A percentile compares a stretch with the other conserved stretches of the same genome.
These are phyloP conservation scores for Orgyia antiqua DNA, from an alignment of 2,888 invertebrate genomes.

Conservation along the genomic window DNA sequence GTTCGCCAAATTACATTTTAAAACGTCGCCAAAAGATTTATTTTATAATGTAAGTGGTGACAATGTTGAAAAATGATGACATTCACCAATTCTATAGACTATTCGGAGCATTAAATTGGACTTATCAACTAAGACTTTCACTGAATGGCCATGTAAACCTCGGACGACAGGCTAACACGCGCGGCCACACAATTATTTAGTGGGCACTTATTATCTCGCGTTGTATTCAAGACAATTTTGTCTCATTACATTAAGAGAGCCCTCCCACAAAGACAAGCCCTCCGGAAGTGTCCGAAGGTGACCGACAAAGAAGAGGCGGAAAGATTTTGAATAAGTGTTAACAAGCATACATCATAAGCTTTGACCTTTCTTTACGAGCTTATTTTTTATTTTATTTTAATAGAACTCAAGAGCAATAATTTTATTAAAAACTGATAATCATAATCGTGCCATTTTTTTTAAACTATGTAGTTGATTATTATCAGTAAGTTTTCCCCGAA, in stretches of 20 bases:
- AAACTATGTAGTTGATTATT: too few species aligned
- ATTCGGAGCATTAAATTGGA: conserved; percentile 18
- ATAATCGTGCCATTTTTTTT: too few species aligned
- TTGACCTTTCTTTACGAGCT: background rate
- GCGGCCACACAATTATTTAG: conserved; percentile 41
- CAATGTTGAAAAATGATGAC: conserved; percentile 21
- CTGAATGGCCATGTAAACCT: conserved; percentile 31
- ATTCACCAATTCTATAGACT: conserved; percentile 19
- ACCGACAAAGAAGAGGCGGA: conserved; percentile 40
- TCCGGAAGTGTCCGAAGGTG: conserved; percentile 37
- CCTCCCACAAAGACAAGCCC: conserved; percentile 44
- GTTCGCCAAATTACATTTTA: conserved; percentile 12
- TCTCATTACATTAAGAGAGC: conserved; percentile 49
- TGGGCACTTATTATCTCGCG: conserved; percentile 45
- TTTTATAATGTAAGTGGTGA: conserved; percentile 13
- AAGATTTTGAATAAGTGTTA: conserved; percentile 37
- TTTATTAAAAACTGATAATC: too few species aligned
- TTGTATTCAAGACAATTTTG: conserved; percentile 52
- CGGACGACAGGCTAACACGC: conserved; percentile 14
- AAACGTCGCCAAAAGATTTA: conserved; percentile 10
- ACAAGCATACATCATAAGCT: conserved; percentile 32
- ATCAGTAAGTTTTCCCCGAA: too few species aligned
- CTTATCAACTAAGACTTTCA: conserved; percentile 15
- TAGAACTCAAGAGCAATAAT: background rate
- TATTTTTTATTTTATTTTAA: background rate